Conservation (phyloP, 2,113 vertebrate species). For the Saccopteryx bilineata region DNA sequence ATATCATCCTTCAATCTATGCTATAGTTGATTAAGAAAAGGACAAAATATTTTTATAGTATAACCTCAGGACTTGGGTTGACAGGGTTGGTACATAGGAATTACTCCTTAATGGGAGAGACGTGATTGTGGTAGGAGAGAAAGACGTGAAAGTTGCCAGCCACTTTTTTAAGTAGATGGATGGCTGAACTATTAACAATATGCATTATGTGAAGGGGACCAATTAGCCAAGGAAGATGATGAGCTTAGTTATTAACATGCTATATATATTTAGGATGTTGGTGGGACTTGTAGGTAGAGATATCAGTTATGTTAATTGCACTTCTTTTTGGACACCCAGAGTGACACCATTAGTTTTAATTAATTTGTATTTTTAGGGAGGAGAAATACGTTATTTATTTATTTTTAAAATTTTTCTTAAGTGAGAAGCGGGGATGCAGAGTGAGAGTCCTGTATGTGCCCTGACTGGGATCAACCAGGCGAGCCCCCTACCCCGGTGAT, state of each 20-base stretch:
- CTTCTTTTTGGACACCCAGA: conserved; percentile 2
- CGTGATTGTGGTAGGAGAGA: not conserved
- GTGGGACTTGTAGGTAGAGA: not conserved
- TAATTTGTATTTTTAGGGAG: conserved; percentile 46
- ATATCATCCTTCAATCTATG: conserved; percentile 15
- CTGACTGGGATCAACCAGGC: no score
- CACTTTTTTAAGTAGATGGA: not conserved
- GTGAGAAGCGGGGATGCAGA: no score
- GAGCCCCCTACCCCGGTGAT: no score
- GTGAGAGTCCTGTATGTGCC: no score
- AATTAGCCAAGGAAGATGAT: not conserved
- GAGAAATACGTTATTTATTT: conserved; percentile 43
- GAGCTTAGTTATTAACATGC: conserved; percentile 6
- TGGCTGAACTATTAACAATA: not conserved
- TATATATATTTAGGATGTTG: not conserved
- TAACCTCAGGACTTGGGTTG: not conserved
- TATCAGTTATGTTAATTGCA: not conserved
- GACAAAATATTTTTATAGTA: not conserved
- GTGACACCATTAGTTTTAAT: conserved; percentile 55
- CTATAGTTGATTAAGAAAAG: conserved; percentile 7
- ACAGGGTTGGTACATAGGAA: not conserved
- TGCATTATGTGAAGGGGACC: not conserved
- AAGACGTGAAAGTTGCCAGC: not conserved
- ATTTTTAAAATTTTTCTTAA: no score
- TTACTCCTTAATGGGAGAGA: not conserved